Conservation (phyloP, 2,113 vertebrate genomes). For the Myodes glareolus region DNA sequence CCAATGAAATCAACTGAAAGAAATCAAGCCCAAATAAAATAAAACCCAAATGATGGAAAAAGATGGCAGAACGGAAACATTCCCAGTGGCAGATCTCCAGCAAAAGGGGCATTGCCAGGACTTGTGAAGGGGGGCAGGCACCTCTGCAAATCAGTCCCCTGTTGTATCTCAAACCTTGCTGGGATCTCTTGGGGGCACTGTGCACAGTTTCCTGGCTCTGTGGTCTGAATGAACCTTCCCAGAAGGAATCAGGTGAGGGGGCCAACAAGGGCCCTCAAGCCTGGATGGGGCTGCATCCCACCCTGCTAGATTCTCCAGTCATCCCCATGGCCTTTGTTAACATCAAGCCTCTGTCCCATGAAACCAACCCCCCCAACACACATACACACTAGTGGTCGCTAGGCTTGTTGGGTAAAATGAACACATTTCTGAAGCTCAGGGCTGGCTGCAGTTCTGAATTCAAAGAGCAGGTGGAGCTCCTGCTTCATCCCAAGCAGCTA, state of each 20-base stretch:
- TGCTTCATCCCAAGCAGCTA: not conserved
- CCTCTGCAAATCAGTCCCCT: not conserved
- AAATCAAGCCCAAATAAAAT: conserved; percentile 87
- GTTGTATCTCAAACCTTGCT: not conserved
- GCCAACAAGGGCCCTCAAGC: too few species aligned
- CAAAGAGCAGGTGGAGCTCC: not conserved
- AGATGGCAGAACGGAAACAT: conserved; percentile 57
- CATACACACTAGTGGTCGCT: accelerated
- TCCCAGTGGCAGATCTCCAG: not conserved
- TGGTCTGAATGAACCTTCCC: not conserved
- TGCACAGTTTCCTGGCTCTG: not conserved
- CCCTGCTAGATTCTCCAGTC: not conserved
- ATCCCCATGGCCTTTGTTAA: not conserved
- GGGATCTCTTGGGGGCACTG: too few species aligned
- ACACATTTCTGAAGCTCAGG: not conserved
- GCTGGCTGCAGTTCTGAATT: not conserved
- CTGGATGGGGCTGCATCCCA: too few species aligned
- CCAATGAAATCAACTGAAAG: conserved; percentile 99
- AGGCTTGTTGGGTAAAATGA: not conserved
- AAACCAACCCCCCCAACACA: not conserved
- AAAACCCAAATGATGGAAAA: conserved; percentile 68
- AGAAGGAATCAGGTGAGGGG: too few species aligned
- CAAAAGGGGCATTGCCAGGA: not conserved
- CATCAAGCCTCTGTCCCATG: not conserved
- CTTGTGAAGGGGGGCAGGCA: too few species aligned